Conservation (phyloP, 2,113 vertebrate species). For the Pteruthius melanotis region DNA sequence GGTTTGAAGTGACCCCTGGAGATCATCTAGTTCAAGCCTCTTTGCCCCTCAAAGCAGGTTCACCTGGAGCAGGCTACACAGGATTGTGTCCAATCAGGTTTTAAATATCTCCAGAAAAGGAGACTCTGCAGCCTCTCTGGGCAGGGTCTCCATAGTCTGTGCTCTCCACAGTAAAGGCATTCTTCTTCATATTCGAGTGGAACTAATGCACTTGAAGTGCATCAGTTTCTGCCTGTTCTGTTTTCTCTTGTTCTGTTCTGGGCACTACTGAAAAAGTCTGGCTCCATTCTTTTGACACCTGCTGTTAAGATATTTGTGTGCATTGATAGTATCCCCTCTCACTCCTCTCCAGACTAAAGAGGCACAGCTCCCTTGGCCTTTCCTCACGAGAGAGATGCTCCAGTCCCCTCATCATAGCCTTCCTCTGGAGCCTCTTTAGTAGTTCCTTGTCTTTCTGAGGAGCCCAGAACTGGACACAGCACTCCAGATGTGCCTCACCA, state of each 20-base stretch:
- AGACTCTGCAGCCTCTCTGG: background rate
- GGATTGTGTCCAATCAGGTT: accelerated
- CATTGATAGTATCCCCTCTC: background rate
- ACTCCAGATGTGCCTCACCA: background rate
- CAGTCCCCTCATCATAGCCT: background rate
- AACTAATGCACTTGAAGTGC: no score
- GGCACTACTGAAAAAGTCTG: background rate
- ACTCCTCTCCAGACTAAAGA: background rate
- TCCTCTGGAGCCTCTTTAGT: background rate
- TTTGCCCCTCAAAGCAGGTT: background rate
- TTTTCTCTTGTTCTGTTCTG: background rate
- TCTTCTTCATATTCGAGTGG: background rate
- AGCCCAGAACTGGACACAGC: background rate
- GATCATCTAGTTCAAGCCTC: background rate
- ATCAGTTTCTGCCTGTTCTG: background rate
- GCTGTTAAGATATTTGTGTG: background rate
- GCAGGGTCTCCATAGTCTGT: background rate
- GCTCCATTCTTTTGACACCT: accelerated
- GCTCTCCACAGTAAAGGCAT: background rate
- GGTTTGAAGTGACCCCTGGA: background rate
- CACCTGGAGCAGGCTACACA: background rate
- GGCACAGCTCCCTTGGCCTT: background rate
- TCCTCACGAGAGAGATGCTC: background rate
- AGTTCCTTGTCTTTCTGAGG: background rate
- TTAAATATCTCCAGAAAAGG: background rate